A percentile compares a stretch with the other conserved stretches of the same genome.
These are phyloP conservation scores for Drosophila testacea DNA, from an alignment of 2,888 invertebrate species.

Conservation along the genomic window DNA sequence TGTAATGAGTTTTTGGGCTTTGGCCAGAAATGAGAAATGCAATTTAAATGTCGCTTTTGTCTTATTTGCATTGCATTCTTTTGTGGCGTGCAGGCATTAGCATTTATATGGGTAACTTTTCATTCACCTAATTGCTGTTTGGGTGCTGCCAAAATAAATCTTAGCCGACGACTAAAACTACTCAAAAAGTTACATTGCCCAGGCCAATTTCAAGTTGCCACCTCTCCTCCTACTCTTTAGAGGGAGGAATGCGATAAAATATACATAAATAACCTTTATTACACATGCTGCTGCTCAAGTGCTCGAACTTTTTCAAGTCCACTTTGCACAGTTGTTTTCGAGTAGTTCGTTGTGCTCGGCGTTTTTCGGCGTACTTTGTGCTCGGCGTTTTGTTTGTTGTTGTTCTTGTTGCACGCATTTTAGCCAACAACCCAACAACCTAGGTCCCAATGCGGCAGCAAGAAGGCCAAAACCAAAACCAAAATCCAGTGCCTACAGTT, in stretches of 20 bases:
- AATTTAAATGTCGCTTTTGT: constrained; percentile 34
- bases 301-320: constrained; percentile 78
- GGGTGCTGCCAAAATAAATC: constrained; percentile 70
- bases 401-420: constrained; percentile 15
- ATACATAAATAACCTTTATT: constrained; percentile 80
- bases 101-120: constrained; percentile 74
- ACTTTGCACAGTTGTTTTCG: constrained; percentile 75
- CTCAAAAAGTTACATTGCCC: constrained; percentile 55
- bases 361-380: constrained; percentile 52
- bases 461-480: constrained; percentile 31
- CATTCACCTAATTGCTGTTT: constrained; percentile 72
- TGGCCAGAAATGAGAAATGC: constrained; percentile 51
- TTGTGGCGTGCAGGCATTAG: constrained; percentile 53
- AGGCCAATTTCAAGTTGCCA: constrained; percentile 49
- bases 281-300: constrained; percentile 77
- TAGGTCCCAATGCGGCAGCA: constrained; percentile 41
- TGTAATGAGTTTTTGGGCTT: constrained; percentile 57
- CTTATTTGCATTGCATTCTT: constrained; percentile 43
- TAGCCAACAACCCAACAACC: constrained; percentile 14
- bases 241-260: constrained; percentile 60
- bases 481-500: constrained; percentile 33
- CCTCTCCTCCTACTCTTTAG: neutral
- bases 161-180: constrained; percentile 47
- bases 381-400: constrained; percentile 20
- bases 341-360: constrained; percentile 60